Conservation (phyloP, 2,888 invertebrate species). For the Diplolepis rosae region DNA sequence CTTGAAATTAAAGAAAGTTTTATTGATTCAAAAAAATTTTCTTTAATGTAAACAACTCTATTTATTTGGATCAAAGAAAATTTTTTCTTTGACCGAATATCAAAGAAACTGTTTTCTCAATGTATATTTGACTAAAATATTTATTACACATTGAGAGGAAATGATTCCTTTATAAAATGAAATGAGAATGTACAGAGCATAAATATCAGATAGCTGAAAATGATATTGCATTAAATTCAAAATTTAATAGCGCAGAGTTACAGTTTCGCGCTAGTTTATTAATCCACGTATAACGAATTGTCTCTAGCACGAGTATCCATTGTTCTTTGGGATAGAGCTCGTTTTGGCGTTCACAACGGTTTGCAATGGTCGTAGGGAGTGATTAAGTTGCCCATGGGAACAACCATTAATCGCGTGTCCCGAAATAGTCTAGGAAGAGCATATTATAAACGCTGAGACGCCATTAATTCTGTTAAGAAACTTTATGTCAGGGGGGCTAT, state of each 20-base stretch:
- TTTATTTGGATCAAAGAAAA: too few relatives aligned
- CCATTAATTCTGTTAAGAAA: constrained; percentile 10
- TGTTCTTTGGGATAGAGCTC: constrained; percentile 3
- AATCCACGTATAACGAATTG: constrained; percentile 19
- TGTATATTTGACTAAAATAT: too few relatives aligned
- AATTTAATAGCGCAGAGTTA: background rate
- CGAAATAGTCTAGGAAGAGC: background rate
- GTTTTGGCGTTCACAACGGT: constrained; percentile 26
- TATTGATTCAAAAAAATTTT: too few relatives aligned
- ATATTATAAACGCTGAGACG: constrained; percentile 10
- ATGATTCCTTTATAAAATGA: too few relatives aligned
- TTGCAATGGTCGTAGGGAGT: constrained; percentile 36
- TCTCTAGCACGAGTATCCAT: constrained; percentile 4
- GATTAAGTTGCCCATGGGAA: constrained; percentile 38
- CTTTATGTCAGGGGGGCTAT: too few relatives aligned
- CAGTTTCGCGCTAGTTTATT: constrained; percentile 11
- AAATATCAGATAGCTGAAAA: background rate
- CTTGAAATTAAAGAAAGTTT: too few relatives aligned
- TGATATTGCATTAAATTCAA: background rate
- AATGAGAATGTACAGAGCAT: too few relatives aligned
- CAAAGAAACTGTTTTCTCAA: too few relatives aligned
- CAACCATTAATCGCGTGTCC: constrained; percentile 14
- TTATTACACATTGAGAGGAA: too few relatives aligned
- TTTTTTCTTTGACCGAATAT: too few relatives aligned
- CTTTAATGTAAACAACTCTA: too few relatives aligned